These are phyloP conservation scores for Linepithema humile DNA, from an alignment of 1,140 invertebrate species.

Conservation along the genomic window DNA sequence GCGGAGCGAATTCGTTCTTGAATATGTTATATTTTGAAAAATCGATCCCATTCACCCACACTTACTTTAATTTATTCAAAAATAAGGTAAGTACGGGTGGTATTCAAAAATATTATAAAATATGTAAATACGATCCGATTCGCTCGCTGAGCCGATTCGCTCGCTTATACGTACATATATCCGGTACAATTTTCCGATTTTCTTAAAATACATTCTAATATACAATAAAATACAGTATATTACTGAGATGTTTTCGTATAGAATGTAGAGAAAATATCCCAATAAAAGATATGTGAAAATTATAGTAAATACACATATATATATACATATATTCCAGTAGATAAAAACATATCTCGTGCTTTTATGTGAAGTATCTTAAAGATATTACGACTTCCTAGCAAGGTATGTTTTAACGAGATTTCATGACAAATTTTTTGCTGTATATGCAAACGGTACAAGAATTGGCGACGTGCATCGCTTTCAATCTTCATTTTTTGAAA, in stretches of 20 bases:
- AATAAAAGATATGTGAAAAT: background rate
- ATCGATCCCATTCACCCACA: too few species aligned
- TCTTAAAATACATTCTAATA: background rate
- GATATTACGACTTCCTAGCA: background rate
- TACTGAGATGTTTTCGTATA: background rate
- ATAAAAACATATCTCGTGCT: background rate
- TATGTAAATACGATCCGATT: too few species aligned
- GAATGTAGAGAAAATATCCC: background rate
- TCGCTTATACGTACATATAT: too few species aligned
- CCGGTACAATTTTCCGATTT: too few species aligned
- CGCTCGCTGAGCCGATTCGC: too few species aligned
- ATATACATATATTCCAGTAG: background rate
- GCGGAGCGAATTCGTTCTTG: too few species aligned
- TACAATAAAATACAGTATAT: background rate
- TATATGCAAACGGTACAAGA: background rate
- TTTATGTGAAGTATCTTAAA: background rate
- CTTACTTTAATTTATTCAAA: too few species aligned
- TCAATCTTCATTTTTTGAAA: constrained; percentile 22
- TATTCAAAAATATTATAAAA: too few species aligned
- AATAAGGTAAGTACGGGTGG: too few species aligned
- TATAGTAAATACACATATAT: background rate
- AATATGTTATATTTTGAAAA: too few species aligned
- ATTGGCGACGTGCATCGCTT: background rate
- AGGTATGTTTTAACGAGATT: background rate
- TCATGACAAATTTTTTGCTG: background rate